Conservation (phyloP, 2,888 invertebrate species). For the Rhimphoctona megacephalus region DNA sequence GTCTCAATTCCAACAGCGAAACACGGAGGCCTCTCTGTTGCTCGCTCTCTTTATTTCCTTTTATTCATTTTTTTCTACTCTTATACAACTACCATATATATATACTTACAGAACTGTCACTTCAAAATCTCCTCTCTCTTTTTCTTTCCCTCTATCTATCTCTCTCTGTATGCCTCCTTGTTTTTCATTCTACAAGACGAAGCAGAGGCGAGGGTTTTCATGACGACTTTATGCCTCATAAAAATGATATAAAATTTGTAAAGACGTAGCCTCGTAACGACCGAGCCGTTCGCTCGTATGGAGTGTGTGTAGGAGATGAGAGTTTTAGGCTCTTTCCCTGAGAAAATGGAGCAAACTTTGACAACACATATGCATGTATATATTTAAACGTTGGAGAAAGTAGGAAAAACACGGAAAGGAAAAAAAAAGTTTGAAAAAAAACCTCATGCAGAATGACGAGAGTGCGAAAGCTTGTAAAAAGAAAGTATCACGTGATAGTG, state of each 20-base stretch:
- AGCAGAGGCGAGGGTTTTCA: slow-evolving; percentile 80
- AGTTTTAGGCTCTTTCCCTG: slow-evolving; percentile 63
- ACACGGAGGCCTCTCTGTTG: slow-evolving; percentile 19
- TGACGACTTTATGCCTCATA: slow-evolving; percentile 84
- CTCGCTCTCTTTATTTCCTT: slow-evolving; percentile 14
- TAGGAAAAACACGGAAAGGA: slow-evolving; percentile 2
- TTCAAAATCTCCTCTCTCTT: slow-evolving; percentile 57
- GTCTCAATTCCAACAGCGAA: slow-evolving; percentile 20
- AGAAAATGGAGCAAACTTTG: slow-evolving; percentile 61
- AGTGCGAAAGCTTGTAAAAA: slow-evolving; percentile 29
- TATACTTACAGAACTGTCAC: slow-evolving; percentile 45
- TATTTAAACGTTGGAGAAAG: slow-evolving; percentile 3
- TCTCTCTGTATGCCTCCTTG: slow-evolving; percentile 19
- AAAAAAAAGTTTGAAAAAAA: slow-evolving; percentile 62
- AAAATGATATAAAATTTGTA: slow-evolving; percentile 85
- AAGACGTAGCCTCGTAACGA: slow-evolving; percentile 83
- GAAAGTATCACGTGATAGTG: slow-evolving; percentile 46
- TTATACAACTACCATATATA: slow-evolving; percentile 11
- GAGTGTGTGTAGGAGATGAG: slow-evolving; percentile 76
- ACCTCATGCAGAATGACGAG: slow-evolving; percentile 52
- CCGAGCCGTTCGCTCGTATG: slow-evolving; percentile 79
- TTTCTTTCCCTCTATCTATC: slow-evolving; percentile 27
- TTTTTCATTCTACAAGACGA: slow-evolving; percentile 50
- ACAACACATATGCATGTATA: slow-evolving; percentile 17
- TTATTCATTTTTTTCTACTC: slow-evolving; percentile 35